Evolutionary conservation across 2,888 invertebrate genomes (phyloP), one percentile per base, ranked within the genome.

Genomic region (Embidobia sp.): DNA sequence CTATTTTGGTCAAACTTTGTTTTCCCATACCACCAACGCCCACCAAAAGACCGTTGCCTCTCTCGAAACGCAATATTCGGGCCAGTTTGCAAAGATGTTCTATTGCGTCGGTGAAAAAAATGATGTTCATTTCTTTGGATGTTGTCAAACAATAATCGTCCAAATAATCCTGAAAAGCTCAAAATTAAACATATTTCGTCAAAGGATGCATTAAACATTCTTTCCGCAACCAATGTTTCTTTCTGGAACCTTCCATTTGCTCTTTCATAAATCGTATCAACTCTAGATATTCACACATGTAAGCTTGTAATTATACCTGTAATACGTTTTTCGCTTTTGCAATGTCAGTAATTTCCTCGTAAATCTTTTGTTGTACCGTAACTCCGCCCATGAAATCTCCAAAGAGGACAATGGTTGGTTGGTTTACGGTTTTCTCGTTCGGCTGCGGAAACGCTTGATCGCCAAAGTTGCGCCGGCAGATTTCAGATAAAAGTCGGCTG

Each of bases 21-120:
- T 97, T 94, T 70, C 98, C 98, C 90, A 96, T 94, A 33, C 98
- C 97, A 3, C 97, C 96, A 0, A 96, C 95, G 0, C 96, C 96
- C 16, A 97, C 96, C 80, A 98, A 90, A 33, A 98, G 91, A 13
- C 95, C 95, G 89, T 98, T 97, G 3, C 98, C 97, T 29, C 97
- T 92, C 89, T 97, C 96, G 5, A 95, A 94, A 8, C 97, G 91
- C 80, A 98, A 90, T 77, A 98, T 94, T 31, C 98, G 92, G 0
- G 96, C 95, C 51, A 97, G 92, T 22, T 97, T 92, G n/a, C 95
- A 94, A 59, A 96, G 92, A 86, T 98, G 97, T 88, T 97, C 96
- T 69, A 97, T 91, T 0, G 96, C 96, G 88, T 97, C 97, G 91
- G 94, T 92, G 90, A 97, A 97, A 85, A 97, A 93, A 70, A 97